Conservation (phyloP, 2,113 vertebrate genomes). For the Forbesichthys papilliferus region DNA sequence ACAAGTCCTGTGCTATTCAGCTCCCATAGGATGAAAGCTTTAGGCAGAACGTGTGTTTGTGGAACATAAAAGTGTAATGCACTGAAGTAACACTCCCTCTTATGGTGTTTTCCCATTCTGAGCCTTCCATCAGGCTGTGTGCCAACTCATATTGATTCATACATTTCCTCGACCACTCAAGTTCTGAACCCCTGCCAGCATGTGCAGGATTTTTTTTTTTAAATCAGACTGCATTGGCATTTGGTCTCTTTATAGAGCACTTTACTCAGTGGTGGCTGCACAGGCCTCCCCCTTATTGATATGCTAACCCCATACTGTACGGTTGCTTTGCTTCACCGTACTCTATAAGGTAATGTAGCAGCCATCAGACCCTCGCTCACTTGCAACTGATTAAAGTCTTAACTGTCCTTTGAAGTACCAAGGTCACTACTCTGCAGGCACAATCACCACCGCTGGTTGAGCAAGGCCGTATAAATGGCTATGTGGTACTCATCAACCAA, state of each 20-base stretch:
- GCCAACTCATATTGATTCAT: constrained; percentile 53
- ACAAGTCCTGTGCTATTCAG: background rate
- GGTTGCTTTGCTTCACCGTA: constrained; percentile 7
- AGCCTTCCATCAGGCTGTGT: constrained; percentile 40
- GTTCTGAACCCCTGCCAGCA: constrained; percentile 30
- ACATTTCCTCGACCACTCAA: constrained; percentile 54
- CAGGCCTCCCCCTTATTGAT: constrained; percentile 37
- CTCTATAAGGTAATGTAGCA: constrained; percentile 7
- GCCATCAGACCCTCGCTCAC: constrained; percentile 4
- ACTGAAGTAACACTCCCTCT: constrained; percentile 47
- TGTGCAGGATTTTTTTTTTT: constrained; percentile 15
- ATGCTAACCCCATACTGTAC: constrained; percentile 25
- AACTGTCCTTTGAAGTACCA: constrained; percentile 12
- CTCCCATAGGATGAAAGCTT: constrained; percentile 36
- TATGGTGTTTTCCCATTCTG: constrained; percentile 37
- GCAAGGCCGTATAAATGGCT: background rate
- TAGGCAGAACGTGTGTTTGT: constrained; percentile 33
- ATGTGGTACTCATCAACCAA: background rate
- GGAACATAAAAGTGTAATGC: constrained; percentile 40
- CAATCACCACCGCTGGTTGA: constrained; percentile 5
- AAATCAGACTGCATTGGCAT: constrained; percentile 43
- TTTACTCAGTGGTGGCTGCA: constrained; percentile 29
- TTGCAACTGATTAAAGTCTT: constrained; percentile 10
- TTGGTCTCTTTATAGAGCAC: constrained; percentile 37
- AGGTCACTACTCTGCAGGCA: constrained; percentile 2